Base-by-base conservation (phyloP, 2,113 vertebrate genomes). In the Eulemur rufifrons region DNA sequence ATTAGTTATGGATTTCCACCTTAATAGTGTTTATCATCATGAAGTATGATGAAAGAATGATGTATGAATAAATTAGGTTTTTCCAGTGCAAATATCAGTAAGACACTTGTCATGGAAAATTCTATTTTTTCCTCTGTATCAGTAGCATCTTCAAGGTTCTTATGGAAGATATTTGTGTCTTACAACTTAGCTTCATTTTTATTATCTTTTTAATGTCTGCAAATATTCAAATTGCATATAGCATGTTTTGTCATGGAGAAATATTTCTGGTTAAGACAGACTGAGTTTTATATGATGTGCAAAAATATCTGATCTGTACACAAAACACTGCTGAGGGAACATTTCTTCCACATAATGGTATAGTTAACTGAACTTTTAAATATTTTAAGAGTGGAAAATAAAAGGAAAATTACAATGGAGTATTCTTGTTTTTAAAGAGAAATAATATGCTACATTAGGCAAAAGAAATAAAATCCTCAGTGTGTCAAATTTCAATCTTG, bases 141-240 rank as follows among this genome's bases (percentile, higher is more conserved):
- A 96, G 68, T 42, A 93, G 42, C 13, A 95, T 5, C 45, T 94
- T 80, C 0, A 1, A 94, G 37, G 13, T 50, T 93, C n/a, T 66
- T 85, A 81, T 25, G 52, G 83, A 93, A 89, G 21, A 37, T 64
- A 39, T 47, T 83, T 93, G n/a, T 66, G 10, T 78, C 52, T 96
- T 91, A 56, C 23, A 81, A 85, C 5, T 88, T 89, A 95, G 86
- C 94, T 59, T 59, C 0, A 64, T 78, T 0, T 5, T 81, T 96
- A 95, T 27, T 96, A 61, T 86, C n/a, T 71, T 34, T 29, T 56
- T 97, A 95, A 96, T 78, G 37, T 6, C 7, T 32, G 50, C 20
- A 94, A 71, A 98, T 97, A 96, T 96, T 61, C 95, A 97, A 97
- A 97, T 0, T n/a, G 88, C 54, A 93, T 0, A 83, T 73, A 37